These are phyloP conservation scores for Eospalax fontanierii DNA, from an alignment of 2,797 vertebrate genomes.

Conservation along the genomic window DNA sequence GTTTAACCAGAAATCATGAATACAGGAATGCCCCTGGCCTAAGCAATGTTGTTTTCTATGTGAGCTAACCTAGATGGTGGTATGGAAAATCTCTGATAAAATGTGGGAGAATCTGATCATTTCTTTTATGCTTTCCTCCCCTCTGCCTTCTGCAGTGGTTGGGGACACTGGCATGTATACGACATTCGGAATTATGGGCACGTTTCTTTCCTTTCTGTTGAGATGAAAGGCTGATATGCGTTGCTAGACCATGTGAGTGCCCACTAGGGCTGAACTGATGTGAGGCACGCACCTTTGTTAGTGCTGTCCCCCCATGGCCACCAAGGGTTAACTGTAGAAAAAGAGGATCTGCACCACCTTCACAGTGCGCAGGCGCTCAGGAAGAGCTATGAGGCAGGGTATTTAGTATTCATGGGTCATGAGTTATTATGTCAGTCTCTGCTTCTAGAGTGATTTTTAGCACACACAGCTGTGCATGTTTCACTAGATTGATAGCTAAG, in stretches of 20 bases:
- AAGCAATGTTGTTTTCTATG: background rate
- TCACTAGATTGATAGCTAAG: background rate
- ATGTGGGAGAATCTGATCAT: background rate
- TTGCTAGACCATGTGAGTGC: background rate
- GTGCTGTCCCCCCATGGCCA: background rate
- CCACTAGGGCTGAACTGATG: background rate
- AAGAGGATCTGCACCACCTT: background rate
- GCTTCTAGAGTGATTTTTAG: background rate
- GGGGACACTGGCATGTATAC: background rate
- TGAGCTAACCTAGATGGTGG: too few relatives aligned
- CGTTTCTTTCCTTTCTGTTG: background rate
- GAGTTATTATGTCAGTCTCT: background rate
- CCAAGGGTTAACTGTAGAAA: background rate
- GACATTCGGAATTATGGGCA: background rate
- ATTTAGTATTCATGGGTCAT: background rate
- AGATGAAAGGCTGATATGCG: background rate
- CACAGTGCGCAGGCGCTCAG: background rate
- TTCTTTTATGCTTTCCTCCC: background rate
- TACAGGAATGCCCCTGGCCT: background rate
- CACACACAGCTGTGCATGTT: background rate
- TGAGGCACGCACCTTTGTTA: background rate
- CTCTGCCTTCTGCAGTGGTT: background rate
- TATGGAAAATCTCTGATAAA: slow-evolving; percentile 43
- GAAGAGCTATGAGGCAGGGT: background rate
- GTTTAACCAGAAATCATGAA: background rate